These are phyloP conservation scores for Chamaetylas fuelleborni DNA, from an alignment of 2,113 vertebrate genomes.

Conservation along the genomic window DNA sequence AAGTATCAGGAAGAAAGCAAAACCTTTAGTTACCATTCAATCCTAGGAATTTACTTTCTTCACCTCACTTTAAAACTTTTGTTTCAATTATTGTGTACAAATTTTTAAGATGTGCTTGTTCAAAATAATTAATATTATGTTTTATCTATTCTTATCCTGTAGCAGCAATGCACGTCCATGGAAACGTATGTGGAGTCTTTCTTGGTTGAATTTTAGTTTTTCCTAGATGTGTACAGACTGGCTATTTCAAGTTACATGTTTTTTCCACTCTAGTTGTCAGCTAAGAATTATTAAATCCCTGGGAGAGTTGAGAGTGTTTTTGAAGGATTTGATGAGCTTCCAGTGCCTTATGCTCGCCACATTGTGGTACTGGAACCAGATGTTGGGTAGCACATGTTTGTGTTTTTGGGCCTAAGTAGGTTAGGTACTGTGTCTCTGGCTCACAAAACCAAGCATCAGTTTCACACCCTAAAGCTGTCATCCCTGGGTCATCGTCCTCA, in stretches of 20 bases:
- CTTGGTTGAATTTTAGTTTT: background rate
- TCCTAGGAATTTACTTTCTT: background rate
- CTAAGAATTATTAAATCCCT: background rate
- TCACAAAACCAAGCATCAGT: background rate
- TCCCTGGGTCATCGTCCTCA: background rate
- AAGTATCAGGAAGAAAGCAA: background rate
- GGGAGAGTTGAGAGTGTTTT: background rate
- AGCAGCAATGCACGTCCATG: background rate
- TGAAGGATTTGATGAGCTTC: conserved; percentile 35
- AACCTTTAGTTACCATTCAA: background rate
- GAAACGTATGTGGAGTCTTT: background rate
- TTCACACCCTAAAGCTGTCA: background rate
- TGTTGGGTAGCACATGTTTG: background rate
- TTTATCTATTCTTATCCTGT: background rate
- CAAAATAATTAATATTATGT: background rate
- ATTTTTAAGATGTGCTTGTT: background rate
- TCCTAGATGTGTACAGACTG: background rate
- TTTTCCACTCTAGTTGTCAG: background rate
- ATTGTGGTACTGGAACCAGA: conserved; percentile 2
- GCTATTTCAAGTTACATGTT: background rate
- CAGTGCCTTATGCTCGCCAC: background rate
- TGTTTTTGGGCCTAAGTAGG: background rate
- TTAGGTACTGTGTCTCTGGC: background rate
- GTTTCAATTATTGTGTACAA: background rate
- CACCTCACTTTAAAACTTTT: background rate